Evolutionary conservation across 30 jellyfish, hydroid and myxozoan genomes (phyloP).

Genomic region (Morbakka virulenta): DNA sequence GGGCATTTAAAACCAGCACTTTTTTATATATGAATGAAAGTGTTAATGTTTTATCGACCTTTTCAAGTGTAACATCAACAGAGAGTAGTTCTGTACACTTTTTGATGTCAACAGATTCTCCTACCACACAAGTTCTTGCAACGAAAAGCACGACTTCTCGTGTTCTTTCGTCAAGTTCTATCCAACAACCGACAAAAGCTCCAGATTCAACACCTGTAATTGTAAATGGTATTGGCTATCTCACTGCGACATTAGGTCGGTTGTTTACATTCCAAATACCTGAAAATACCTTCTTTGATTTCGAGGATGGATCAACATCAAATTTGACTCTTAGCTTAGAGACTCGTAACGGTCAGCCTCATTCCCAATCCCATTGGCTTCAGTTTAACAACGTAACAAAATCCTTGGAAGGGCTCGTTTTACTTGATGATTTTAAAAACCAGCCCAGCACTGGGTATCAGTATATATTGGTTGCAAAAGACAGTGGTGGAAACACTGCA

Average conservation of each 20-base stretch:
- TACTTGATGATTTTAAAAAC: constrained; percentile 8
- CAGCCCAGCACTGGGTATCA: constrained; percentile 22
- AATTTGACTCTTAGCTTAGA: constrained; percentile 26
- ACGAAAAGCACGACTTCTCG: background rate
- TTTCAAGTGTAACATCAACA: too few species aligned
- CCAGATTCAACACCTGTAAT: constrained; percentile 40
- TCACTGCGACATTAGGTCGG: constrained; percentile 43
- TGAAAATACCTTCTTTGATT: constrained; percentile 51
- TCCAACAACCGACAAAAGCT: too few species aligned
- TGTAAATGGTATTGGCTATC: constrained; percentile 43
- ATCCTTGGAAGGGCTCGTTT: constrained; percentile 40
- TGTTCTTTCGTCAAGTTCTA: background rate
- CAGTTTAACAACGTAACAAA: constrained; percentile 34
- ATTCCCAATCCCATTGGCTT: constrained; percentile 33
- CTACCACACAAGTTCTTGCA: background rate
- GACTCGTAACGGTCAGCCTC: constrained; percentile 18
- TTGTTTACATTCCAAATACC: constrained; percentile 25
- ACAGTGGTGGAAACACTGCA: constrained; percentile 25
- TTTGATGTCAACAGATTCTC: too few species aligned
- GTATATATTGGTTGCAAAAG: constrained; percentile 27
- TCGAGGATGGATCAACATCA: constrained; percentile 46
- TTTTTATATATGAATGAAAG: too few species aligned
- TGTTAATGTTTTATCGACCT: too few species aligned
- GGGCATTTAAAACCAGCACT: too few species aligned
- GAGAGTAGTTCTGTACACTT: too few species aligned